Base-by-base conservation (phyloP, 37 sponge, comb jelly and placozoan species). In the Theonella swinhoei region DNA sequence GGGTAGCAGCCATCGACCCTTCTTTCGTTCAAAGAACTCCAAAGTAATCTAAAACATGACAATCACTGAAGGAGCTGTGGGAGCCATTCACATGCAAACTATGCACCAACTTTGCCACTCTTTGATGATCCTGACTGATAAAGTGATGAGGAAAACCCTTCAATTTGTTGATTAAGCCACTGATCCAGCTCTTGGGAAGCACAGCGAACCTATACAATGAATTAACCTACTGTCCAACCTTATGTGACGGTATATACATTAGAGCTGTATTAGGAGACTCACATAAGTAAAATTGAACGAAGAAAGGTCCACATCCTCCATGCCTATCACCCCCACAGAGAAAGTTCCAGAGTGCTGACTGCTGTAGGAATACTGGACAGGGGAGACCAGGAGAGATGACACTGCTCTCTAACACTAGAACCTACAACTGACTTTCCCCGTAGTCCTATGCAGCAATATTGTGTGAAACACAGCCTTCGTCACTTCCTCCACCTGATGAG, bases 21-120 rank as follows among this genome's bases (percentile, higher is more conserved):
- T 94, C 70, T 88, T 90, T 69, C 82, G 79, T 71, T 97, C 95
- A 69, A 74, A 97, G 82, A 97, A 97, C 89, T 97, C 97, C 64
- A 96, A 67, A 28, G 80, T 79, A 11, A 94, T 70, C 90, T 87
- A 39, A n/a, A 28, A 35, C 26, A 29, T 34, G 64, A 38, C 0
- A 14, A 36, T n/a, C 14, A 0, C 4, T 28, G 34, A 32, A 17
- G 34, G 28, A 63, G 31, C 9, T 33, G 76, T 60, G 30, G 11
- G 20, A 35, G 61, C 1, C 61, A 23, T 47, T 17, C 31, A 74
- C 2, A 30, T 24, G 9, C n/a, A 40, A 47, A 39, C 8, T n/a
- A 37, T 38, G 43, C 4, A 36, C 68, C 34, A 3, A 88, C 89
- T 62, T 77, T 88, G 9, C 89, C 89, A 2, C 42, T 24, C 33